Evolutionary conservation across 2,888 invertebrate species (phyloP).

Genomic region (Diarsia brunnea): DNA sequence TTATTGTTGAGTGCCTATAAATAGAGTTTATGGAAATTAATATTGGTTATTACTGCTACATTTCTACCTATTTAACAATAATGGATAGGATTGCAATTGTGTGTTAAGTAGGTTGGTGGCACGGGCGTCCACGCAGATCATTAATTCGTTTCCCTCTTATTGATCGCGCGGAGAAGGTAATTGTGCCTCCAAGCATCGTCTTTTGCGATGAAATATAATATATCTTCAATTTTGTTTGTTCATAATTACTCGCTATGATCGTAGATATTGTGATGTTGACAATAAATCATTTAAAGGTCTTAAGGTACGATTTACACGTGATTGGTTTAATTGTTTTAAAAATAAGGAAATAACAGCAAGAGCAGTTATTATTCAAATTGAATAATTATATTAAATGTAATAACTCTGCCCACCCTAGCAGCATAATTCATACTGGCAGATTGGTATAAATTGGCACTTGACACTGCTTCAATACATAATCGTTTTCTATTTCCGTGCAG

Average conservation of each 20-base stretch:
- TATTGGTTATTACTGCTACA: constrained; percentile 12
- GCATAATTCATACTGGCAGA: constrained; percentile 30
- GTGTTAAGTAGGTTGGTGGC: constrained; percentile 16
- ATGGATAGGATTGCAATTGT: not conserved
- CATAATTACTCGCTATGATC: constrained; percentile 21
- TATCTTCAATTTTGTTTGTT: constrained; percentile 10
- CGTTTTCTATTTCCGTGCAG: constrained; percentile 54
- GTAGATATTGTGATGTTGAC: constrained; percentile 5
- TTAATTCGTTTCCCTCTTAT: constrained; percentile 14
- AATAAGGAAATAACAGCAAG: constrained; percentile 35
- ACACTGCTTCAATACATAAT: constrained; percentile 75
- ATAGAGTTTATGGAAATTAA: not conserved
- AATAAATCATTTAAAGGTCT: constrained; percentile 17
- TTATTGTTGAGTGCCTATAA: not conserved
- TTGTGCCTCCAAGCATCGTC: constrained; percentile 9
- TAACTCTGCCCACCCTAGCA: constrained; percentile 71
- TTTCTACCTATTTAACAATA: constrained; percentile 18
- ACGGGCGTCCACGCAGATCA: constrained; percentile 1
- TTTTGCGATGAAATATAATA: constrained; percentile 1
- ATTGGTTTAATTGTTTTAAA: constrained; percentile 33
- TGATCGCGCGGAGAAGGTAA: constrained; percentile 8
- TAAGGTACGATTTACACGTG: not conserved
- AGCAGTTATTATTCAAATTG: constrained; percentile 53
- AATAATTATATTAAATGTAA: constrained; percentile 67
- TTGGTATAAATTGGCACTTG: constrained; percentile 76